phyloP scores from a whole-genome alignment of 92 coral and sea anemone species.

The Plumapathes pennacea region DNA sequence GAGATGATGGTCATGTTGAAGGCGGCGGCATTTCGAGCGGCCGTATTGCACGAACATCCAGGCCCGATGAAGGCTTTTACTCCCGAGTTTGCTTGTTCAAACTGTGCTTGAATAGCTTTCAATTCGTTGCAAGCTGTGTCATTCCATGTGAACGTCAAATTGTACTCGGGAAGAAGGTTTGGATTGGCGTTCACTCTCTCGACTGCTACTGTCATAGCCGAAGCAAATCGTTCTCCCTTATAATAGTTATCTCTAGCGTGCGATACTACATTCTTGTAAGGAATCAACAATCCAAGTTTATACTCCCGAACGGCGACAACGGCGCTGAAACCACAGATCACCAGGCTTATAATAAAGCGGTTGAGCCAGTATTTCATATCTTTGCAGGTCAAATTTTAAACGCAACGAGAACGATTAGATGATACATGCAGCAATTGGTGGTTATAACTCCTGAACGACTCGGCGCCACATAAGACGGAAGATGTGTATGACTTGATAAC shows the following conservation, averaged over 20 bases:
- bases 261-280: constrained; percentile 44
- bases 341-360: no score
- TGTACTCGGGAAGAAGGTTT: constrained; percentile 68
- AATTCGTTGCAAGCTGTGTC: constrained; percentile 68
- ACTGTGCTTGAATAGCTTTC: constrained; percentile 61
- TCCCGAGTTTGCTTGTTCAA: constrained; percentile 59
- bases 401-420: no score
- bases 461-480: no score
- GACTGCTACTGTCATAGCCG: constrained; percentile 86
- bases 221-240: constrained; percentile 67
- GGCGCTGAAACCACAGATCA: no score
- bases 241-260: constrained; percentile 18
- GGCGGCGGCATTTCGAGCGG: constrained; percentile 89
- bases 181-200: constrained; percentile 77
- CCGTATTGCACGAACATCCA: constrained; percentile 73
- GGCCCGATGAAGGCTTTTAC: constrained; percentile 79
- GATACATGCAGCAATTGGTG: no score
- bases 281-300: constrained; percentile 74
- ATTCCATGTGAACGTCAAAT: constrained; percentile 82
- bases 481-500: no score
- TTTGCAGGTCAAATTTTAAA: no score
- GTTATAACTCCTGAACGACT: no score
- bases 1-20: constrained; percentile 68
- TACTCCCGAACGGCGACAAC: no score
- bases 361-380: no score